These are phyloP conservation scores for Formicarius rufipectus DNA, from an alignment of 2,113 vertebrate species.

Conservation along the genomic window DNA sequence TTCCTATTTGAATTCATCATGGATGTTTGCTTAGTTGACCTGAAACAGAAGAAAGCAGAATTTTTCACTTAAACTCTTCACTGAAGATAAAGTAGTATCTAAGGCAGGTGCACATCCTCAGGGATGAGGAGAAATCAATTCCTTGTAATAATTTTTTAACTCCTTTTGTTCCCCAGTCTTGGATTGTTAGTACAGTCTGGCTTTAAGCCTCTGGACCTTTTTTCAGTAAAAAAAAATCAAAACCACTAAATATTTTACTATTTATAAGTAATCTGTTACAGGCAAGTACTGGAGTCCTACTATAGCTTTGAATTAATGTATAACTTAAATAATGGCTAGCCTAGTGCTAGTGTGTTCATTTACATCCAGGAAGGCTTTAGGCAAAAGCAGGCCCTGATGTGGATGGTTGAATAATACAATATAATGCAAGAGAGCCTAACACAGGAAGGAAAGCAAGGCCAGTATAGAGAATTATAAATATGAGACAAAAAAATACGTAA, in stretches of 20 bases:
- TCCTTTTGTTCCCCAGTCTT: conserved; percentile 21
- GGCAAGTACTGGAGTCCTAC: conserved; percentile 54
- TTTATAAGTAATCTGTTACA: conserved; percentile 80
- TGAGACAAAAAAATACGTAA: neutral
- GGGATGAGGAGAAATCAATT: neutral
- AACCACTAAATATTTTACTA: conserved; percentile 69
- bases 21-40: neutral
- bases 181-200: conserved; percentile 25
- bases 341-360: neutral
- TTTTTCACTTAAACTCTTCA: neutral
- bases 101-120: neutral
- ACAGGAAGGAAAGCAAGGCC: neutral
- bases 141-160: neutral
- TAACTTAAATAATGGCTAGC: conserved; percentile 70
- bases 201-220: conserved; percentile 1
- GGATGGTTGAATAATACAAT: neutral
- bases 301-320: conserved; percentile 76
- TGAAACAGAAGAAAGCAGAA: neutral
- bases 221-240: conserved; percentile 38
- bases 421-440: neutral
- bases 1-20: neutral
- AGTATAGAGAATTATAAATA: neutral
- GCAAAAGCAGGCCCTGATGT: conserved; percentile 7
- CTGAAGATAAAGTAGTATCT: neutral
- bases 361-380: conserved; percentile 50